Evolutionary conservation across 2,113 vertebrate genomes (phyloP).

Genomic region (Odontesthes bonariensis): DNA sequence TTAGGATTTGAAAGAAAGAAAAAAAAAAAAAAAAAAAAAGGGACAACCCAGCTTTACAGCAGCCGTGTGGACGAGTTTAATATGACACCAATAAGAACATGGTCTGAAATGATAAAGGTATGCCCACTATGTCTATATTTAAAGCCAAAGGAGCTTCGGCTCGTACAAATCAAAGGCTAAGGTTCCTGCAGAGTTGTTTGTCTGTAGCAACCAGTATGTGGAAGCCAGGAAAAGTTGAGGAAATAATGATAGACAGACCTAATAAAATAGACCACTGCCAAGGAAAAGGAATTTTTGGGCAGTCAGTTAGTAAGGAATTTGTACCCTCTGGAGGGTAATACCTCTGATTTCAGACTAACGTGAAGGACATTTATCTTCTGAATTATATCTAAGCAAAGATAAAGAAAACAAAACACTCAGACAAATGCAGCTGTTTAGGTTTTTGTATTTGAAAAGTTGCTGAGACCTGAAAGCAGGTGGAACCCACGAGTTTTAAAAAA

Average conservation of each 20-base stretch:
- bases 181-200: slow-evolving; percentile 52
- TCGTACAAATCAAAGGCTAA: slow-evolving; percentile 60
- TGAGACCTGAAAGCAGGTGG: slow-evolving; percentile 7
- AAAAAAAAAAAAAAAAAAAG: no score
- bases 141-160: slow-evolving; percentile 68
- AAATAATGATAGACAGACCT: slow-evolving; percentile 74
- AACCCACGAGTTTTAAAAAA: slow-evolving; percentile 26
- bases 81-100: slow-evolving; percentile 75
- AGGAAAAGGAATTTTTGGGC: slow-evolving; percentile 68
- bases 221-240: slow-evolving; percentile 61
- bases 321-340: slow-evolving; percentile 65
- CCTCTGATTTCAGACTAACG: slow-evolving; percentile 41
- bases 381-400: slow-evolving; percentile 42
- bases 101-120: slow-evolving; percentile 75
- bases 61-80: slow-evolving; percentile 54
- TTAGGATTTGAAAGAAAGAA: neutral
- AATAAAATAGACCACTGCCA: slow-evolving; percentile 66
- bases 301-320: slow-evolving; percentile 61
- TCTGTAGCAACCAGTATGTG: slow-evolving; percentile 49
- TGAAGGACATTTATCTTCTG: slow-evolving; percentile 35
- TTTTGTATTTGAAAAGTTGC: slow-evolving; percentile 33
- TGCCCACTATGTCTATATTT: slow-evolving; percentile 77
- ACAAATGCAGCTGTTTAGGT: slow-evolving; percentile 8
- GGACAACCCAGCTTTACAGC: slow-evolving; percentile 12
- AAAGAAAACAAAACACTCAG: slow-evolving; percentile 32